Evolutionary conservation across 2,113 vertebrate genomes (phyloP), one percentile per base, ranked within the genome.

Genomic region (Uria aalge): DNA sequence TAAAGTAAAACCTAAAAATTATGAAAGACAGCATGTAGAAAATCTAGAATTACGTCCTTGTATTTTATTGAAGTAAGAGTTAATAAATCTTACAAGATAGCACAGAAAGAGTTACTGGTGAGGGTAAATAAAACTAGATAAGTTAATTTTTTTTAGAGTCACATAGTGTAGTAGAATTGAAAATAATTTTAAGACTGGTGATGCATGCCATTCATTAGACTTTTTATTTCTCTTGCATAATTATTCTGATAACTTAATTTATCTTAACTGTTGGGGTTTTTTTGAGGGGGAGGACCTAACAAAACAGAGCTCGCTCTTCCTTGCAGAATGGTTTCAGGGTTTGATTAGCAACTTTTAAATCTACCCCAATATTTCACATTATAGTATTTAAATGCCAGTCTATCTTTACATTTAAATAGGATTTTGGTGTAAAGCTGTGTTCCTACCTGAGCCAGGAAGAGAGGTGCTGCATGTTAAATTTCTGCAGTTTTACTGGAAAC

Each of bases 201-300:
- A 47, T 47, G 14, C 9, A 24, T 48, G 15, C 14, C 3, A 19
- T 59, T 63, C 16, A 74, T 41, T 53, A 74, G 2, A 9, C 1
- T 57, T 71, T 57, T 32, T 60, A 18, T 69, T 77, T 77, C 2
- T 67, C 36, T 53, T 36, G 5, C 36, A 27, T 32, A 74, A 47
- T 82, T 66, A 69, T 69, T 56, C 12, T 20, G n/a, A n/a, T 47
- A 56, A 55, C 16, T 45, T 52, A 36, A 47, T n/a, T 63, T 64
- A 50, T 4, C 12, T 86, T 48, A 52, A 47, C 11, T 81, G 6
- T 50, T 81, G 29, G 26, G 5, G 0, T 8, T 24, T 84, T 69
- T 21, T 5, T 5, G 2, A 11, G 1, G 3, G 14, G 6, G 2
- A 9, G 6, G 5, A 63, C 24, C 19, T 8, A 63, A 34, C 5